These are phyloP conservation scores for Plectrocnemia conspersa DNA, from an alignment of 1,140 invertebrate genomes.

Conservation along the genomic window DNA sequence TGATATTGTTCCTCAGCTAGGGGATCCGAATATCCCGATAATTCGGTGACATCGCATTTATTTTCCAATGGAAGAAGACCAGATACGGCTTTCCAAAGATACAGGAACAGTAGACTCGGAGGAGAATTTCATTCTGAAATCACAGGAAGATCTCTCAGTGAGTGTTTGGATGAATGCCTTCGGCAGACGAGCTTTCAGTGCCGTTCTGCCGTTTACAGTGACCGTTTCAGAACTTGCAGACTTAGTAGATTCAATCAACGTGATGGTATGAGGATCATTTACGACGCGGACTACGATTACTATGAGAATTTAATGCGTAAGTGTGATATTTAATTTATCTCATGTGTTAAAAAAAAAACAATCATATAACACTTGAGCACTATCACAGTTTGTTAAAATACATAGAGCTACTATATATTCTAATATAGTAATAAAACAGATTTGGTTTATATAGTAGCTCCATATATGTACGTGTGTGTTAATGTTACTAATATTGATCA, in stretches of 20 bases:
- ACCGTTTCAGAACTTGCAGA: conserved; percentile 75
- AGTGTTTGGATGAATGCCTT: conserved; percentile 84
- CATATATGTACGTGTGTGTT: background rate
- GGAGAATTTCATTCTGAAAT: conserved; percentile 87
- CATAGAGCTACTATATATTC: background rate
- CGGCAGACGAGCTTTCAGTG: conserved; percentile 84
- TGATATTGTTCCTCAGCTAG: conserved; percentile 47
- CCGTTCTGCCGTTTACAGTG: conserved; percentile 80
- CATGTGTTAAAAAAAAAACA: conserved; percentile 1
- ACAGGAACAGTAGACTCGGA: conserved; percentile 76
- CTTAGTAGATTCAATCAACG: conserved; percentile 81
- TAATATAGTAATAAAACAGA: background rate
- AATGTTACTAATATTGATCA: conserved; percentile 13
- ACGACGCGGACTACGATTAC: conserved; percentile 86
- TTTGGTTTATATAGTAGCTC: background rate
- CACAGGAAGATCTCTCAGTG: conserved; percentile 76
- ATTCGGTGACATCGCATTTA: conserved; percentile 72
- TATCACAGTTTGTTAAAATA: background rate
- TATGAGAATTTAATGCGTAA: conserved; percentile 88
- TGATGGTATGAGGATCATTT: conserved; percentile 82
- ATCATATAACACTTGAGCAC: background rate
- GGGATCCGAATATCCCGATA: conserved; percentile 79
- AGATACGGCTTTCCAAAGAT: conserved; percentile 84
- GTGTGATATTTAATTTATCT: conserved; percentile 42
- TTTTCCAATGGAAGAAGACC: conserved; percentile 73